A percentile compares a stretch with the other conserved stretches of the same genome.
These are phyloP conservation scores for Glyphotaelius pellucidus DNA, from an alignment of 2,888 invertebrate genomes.

Conservation along the genomic window DNA sequence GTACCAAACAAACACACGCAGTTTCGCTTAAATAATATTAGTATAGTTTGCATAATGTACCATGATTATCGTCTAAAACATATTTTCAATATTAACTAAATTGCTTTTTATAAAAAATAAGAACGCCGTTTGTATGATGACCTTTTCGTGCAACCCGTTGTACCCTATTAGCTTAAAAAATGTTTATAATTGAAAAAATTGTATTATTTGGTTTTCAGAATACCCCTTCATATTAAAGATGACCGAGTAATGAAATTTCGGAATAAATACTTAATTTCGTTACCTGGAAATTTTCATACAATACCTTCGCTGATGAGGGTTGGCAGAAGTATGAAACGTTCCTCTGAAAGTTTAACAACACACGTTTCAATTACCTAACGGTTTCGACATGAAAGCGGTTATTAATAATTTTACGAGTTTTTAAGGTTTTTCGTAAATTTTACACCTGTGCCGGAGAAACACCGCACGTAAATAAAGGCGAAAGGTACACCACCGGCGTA, in stretches of 20 bases:
- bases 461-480: not conserved
- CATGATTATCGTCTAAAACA: not conserved
- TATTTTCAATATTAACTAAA: not conserved
- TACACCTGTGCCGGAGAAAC: not conserved
- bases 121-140: not conserved
- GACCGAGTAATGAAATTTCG: not conserved
- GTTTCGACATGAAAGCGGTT: conserved; percentile 4
- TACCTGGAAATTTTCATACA: not conserved
- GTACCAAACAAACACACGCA: no score
- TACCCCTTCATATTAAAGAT: not conserved
- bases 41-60: no score
- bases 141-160: not conserved
- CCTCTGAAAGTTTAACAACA: not conserved
- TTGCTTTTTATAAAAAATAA: not conserved
- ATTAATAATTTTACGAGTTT: conserved; percentile 9
- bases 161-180: not conserved
- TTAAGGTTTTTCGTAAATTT: not conserved
- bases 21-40: no score
- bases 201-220: not conserved
- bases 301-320: not conserved
- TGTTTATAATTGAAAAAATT: not conserved
- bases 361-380: conserved; percentile 18
- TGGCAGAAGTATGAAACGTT: not conserved
- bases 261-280: not conserved
- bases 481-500: not conserved